phyloP scores from a whole-genome alignment of 1,140 invertebrate species.

The Nylanderia fulva region DNA sequence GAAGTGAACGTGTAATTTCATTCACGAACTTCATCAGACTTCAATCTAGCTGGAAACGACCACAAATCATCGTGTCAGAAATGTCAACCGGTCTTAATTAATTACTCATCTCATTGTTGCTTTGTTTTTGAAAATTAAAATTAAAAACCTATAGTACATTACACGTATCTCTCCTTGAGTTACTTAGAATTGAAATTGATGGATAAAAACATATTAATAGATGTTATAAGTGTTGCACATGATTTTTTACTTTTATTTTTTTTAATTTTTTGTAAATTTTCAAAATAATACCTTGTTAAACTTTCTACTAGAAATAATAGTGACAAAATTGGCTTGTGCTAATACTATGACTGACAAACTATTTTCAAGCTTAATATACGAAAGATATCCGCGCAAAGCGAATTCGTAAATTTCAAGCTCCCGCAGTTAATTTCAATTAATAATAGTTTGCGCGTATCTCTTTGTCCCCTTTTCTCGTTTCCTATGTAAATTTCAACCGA shows the following conservation, averaged over 20 bases:
- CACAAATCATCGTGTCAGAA: conserved; percentile 27
- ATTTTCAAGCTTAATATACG: background rate
- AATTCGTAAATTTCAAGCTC: conserved; percentile 23
- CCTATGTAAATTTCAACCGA: conserved; percentile 14
- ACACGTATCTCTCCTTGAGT: background rate
- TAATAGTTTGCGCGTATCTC: conserved; percentile 26
- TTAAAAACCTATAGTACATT: background rate
- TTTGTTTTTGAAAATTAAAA: background rate
- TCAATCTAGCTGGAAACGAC: conserved; percentile 6
- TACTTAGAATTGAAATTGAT: background rate
- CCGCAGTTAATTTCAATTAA: conserved; percentile 50
- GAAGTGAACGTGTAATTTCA: conserved; percentile 70
- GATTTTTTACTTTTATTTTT: conserved; percentile 5
- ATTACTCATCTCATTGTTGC: background rate
- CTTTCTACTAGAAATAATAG: background rate
- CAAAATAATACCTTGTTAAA: background rate
- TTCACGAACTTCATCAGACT: conserved; percentile 61
- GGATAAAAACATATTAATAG: background rate
- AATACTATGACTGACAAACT: background rate
- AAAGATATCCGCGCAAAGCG: background rate
- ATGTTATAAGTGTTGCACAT: background rate
- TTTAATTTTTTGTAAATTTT: background rate
- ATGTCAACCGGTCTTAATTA: conserved; percentile 34
- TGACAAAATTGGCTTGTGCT: background rate
- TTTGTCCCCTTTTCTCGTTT: too few species aligned